Percentiles rank a stretch among this genome's conserved stretches.
phyloP scores from a whole-genome alignment of 1,140 invertebrate genomes.

The Himalopsyche phryganea region DNA sequence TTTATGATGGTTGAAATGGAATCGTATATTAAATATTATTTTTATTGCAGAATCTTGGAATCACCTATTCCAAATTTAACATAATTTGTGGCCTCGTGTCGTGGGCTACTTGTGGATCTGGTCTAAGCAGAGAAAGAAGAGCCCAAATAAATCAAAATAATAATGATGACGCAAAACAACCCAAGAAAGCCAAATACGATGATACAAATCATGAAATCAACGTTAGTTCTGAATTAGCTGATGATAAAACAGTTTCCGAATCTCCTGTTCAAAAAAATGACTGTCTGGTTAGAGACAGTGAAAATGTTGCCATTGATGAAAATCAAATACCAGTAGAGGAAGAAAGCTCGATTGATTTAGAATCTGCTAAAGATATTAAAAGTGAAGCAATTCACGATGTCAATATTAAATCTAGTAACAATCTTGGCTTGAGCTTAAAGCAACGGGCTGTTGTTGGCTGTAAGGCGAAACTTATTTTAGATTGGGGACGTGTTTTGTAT shows the following conservation, averaged over 20 bases:
- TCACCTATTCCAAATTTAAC: conserved; percentile 65
- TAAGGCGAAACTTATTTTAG: conserved; percentile 71
- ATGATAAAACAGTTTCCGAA: too few relatives aligned
- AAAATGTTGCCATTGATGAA: conserved; percentile 26
- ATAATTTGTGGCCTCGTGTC: conserved; percentile 74
- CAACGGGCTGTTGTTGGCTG: conserved; percentile 64
- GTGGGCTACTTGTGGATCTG: conserved; percentile 78
- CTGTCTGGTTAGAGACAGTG: conserved; percentile 30
- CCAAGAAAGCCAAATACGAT: conserved; percentile 27
- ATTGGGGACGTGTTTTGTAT: conserved; percentile 68
- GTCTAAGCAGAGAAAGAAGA: conserved; percentile 48
- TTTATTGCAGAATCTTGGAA: conserved; percentile 51
- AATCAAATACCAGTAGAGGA: conserved; percentile 1
- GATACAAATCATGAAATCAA: not conserved
- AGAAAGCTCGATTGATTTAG: not conserved
- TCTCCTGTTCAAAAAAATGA: conserved; percentile 9
- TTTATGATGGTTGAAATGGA: too few relatives aligned
- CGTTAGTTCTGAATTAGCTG: too few relatives aligned
- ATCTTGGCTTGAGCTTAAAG: conserved; percentile 39
- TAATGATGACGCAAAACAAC: conserved; percentile 1
- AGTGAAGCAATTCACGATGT: not conserved
- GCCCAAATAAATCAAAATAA: conserved; percentile 39
- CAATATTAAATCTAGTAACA: conserved; percentile 34
- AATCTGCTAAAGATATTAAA: not conserved
- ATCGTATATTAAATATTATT: too few relatives aligned